Evolutionary conservation across 2,113 vertebrate genomes (phyloP).

Genomic region (Bettongia penicillata): DNA sequence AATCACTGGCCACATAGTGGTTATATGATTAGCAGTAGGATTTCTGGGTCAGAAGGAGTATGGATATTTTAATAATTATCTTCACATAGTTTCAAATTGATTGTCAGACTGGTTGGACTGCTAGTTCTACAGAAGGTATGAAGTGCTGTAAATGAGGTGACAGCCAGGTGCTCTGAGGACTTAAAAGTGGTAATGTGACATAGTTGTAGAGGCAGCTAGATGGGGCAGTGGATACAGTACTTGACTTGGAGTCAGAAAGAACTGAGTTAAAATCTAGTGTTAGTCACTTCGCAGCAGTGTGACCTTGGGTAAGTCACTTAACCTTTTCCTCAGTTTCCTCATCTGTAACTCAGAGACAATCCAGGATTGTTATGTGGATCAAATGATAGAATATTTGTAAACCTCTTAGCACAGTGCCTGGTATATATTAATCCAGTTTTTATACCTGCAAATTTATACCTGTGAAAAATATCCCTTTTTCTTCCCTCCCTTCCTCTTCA

Average conservation of each 20-base stretch:
- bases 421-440: background rate
- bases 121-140: background rate
- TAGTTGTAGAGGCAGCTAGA: background rate
- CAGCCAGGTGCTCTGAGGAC: background rate
- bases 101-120: background rate
- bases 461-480: background rate
- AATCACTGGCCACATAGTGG: background rate
- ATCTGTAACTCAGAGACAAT: background rate
- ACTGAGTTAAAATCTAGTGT: background rate
- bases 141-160: background rate
- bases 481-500: background rate
- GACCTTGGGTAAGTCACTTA: background rate
- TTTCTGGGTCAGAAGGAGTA: background rate
- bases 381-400: background rate
- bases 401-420: background rate
- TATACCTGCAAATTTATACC: too few species aligned
- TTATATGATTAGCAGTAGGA: background rate
- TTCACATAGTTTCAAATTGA: too few species aligned
- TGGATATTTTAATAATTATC: background rate
- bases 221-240: background rate
- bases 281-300: background rate
- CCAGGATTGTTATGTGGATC: background rate
- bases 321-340: background rate
- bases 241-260: background rate
- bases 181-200: background rate